These are phyloP conservation scores for Scaptomyza caliginosa DNA, from an alignment of 2,888 invertebrate species.

Conservation along the genomic window DNA sequence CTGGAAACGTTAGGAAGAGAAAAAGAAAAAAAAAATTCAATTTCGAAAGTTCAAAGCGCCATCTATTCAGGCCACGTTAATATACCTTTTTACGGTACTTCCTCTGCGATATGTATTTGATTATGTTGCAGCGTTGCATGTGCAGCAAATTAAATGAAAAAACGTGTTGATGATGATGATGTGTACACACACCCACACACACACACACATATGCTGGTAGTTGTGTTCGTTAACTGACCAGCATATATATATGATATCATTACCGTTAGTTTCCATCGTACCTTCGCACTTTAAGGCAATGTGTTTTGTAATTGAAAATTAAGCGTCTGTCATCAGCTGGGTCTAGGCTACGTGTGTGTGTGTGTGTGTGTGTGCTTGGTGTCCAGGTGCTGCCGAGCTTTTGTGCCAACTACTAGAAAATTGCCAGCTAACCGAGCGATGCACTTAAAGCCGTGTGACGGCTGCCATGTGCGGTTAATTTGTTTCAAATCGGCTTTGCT, in stretches of 20 bases:
- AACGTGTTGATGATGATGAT: constrained; percentile 20
- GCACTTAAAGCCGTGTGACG: constrained; percentile 64
- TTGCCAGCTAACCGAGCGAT: constrained; percentile 67
- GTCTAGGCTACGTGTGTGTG: not conserved
- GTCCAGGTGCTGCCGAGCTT: constrained; percentile 33
- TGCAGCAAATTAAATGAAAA: constrained; percentile 60
- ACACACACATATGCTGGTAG: not conserved
- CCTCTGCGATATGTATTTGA: constrained; percentile 31
- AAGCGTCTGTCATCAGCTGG: constrained; percentile 65
- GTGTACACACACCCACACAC: not conserved
- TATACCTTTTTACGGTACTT: not conserved
- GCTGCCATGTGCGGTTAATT: constrained; percentile 72
- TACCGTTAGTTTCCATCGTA: constrained; percentile 32
- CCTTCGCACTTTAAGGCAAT: constrained; percentile 48
- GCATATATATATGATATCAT: constrained; percentile 47
- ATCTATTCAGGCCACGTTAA: not conserved
- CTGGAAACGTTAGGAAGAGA: constrained; percentile 6
- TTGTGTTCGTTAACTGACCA: constrained; percentile 36
- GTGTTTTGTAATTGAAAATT: constrained; percentile 71
- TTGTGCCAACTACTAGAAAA: constrained; percentile 46
- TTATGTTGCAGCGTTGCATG: constrained; percentile 40
- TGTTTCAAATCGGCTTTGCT: constrained; percentile 70
- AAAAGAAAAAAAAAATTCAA: not conserved
- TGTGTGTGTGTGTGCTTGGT: not conserved
- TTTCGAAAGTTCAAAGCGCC: no score